Base-by-base conservation (phyloP, 2,797 vertebrate genomes). In the Serranus cabrilla region DNA sequence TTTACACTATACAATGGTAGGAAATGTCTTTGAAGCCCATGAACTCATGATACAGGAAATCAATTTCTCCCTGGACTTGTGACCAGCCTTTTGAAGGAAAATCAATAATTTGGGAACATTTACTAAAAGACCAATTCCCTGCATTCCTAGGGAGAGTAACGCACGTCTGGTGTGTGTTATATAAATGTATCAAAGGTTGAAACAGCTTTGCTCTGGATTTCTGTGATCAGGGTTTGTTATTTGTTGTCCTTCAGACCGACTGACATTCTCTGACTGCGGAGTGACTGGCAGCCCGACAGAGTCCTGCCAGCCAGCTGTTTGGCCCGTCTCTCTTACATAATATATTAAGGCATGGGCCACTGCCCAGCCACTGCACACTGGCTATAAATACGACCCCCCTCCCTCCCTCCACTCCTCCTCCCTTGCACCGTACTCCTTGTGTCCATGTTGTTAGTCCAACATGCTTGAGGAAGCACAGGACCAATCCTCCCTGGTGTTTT, bases 331-430 rank as follows among this genome's bases (percentile, higher is more conserved):
- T 88, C 81, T 93, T 95, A 76, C 86, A 89, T 94, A 93, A 94
- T 94, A 91, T 93, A 92, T 94, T 92, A 93, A 92, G 85, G 77
- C 93, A 91, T 81, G 82, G 82, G 85, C 87, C 75, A 39, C 71
- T 89, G 83, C 66, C 71, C 61, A 74, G 80, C 43, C 68, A 63
- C 63, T 39, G 85, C 69, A 59, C 80, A 74, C 47, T 51, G 46
- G 78, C 93, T 95, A 94, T 92, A 94, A 94, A 94, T 94, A 94
- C 58, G n/a, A 64, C 9, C 0, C 21, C 74, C 78, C 16, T 16
- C 42, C 73, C 86, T 63, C 46, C 42, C 21, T 18, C 47, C 20
- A 5, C 45, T 37, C 21, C 58, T n/a, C 21, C 72, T 40, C 16
- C 68, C 63, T 74, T 74, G 43, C 68, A 59, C 78, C 64, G 74